Percentiles rank a stretch among this genome's conserved stretches.
Evolutionary conservation across 2,797 vertebrate species (phyloP).

Genomic region (Urosaurus nigricauda): DNA sequence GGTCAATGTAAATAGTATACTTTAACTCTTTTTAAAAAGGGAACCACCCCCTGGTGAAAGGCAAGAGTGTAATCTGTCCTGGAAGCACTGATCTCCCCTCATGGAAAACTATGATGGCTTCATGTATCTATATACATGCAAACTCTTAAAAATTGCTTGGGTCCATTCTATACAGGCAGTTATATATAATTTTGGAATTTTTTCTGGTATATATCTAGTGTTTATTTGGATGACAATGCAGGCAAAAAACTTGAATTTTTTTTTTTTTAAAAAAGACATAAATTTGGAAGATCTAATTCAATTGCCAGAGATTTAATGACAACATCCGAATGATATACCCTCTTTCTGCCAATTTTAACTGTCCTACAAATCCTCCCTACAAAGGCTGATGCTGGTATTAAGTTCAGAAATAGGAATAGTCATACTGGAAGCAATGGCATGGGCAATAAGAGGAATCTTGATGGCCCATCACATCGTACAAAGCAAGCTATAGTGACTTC

Average conservation of each 20-base stretch:
- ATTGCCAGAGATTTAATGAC: not conserved
- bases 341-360: not conserved
- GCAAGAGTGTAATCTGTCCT: no score
- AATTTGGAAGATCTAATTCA: not conserved
- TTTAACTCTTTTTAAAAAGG: no score
- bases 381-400: not conserved
- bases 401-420: not conserved
- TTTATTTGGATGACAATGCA: not conserved
- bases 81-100: no score
- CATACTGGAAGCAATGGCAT: not conserved
- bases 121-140: not conserved
- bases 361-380: not conserved
- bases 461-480: not conserved
- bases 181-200: not conserved
- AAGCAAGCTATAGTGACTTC: not conserved
- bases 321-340: not conserved
- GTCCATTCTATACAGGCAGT: not conserved
- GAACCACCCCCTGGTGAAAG: no score
- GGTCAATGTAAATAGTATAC: no score
- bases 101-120: not conserved
- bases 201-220: not conserved
- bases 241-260: not conserved
- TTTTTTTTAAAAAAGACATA: not conserved
- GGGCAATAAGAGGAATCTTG: not conserved
- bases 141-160: not conserved